These are phyloP conservation scores for Bothrops jararaca DNA, from an alignment of 2,113 vertebrate genomes.

Conservation along the genomic window DNA sequence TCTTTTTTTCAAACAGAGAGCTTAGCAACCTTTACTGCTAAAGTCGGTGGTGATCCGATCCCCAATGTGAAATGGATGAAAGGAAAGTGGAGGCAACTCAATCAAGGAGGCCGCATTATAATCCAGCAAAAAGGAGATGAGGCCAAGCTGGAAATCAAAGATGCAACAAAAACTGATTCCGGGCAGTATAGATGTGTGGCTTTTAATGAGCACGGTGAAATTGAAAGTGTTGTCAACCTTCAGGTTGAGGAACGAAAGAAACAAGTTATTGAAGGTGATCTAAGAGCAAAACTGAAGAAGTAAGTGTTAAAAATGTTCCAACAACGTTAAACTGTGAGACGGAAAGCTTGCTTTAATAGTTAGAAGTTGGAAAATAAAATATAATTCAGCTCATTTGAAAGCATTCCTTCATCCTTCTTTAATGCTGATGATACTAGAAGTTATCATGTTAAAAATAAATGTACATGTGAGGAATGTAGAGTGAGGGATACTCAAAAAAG, in stretches of 20 bases:
- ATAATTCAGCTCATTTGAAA: not conserved
- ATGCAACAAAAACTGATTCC: slow-evolving; percentile 87
- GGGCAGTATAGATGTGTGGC: slow-evolving; percentile 88
- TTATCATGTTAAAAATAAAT: not conserved
- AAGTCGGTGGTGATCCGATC: slow-evolving; percentile 95
- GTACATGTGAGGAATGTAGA: not conserved
- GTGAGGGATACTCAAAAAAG: not conserved
- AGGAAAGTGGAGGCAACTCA: slow-evolving; percentile 96
- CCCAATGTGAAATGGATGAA: slow-evolving; percentile 98
- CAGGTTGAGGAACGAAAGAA: slow-evolving; percentile 87
- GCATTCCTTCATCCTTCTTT: not conserved
- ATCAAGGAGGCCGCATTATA: slow-evolving; percentile 87
- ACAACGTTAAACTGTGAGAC: not conserved
- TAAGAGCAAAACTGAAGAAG: slow-evolving; percentile 93
- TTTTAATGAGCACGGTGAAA: slow-evolving; percentile 88
- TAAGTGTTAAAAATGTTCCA: slow-evolving; percentile 57
- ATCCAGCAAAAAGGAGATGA: slow-evolving; percentile 89
- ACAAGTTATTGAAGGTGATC: slow-evolving; percentile 81
- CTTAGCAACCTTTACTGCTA: slow-evolving; percentile 91
- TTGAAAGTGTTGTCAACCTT: slow-evolving; percentile 83
- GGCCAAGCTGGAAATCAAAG: slow-evolving; percentile 86
- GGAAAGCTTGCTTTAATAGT: not conserved
- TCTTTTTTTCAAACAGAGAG: slow-evolving; percentile 75
- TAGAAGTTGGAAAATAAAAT: not conserved
- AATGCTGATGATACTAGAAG: not conserved